These are phyloP conservation scores for Psephotus haematonotus DNA, from an alignment of 2,113 vertebrate species.

Conservation along the genomic window DNA sequence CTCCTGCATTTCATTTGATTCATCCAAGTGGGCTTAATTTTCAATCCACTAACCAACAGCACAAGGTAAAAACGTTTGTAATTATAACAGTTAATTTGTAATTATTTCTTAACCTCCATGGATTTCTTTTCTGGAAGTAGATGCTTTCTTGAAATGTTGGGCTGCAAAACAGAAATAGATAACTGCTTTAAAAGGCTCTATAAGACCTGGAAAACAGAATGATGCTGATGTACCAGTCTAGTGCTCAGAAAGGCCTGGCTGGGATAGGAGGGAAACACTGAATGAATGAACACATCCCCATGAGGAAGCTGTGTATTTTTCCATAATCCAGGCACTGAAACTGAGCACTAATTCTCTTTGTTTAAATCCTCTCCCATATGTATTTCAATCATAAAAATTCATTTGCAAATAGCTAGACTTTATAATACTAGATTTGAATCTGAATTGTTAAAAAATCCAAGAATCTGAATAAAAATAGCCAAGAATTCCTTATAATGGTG, in stretches of 20 bases:
- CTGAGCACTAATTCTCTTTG: not conserved
- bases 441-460: not conserved
- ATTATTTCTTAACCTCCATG: not conserved
- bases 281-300: not conserved
- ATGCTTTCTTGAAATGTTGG: not conserved
- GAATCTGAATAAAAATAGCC: not conserved
- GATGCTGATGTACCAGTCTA: not conserved
- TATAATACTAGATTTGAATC: not conserved
- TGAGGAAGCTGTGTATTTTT: not conserved
- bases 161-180: not conserved
- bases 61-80: conserved; percentile 1
- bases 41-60: not conserved
- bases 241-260: not conserved
- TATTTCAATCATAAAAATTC: not conserved
- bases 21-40: not conserved
- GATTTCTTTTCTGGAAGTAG: not conserved
- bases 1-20: not conserved
- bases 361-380: not conserved
- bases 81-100: not conserved
- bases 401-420: not conserved
- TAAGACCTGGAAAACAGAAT: not conserved
- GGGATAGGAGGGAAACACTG: not conserved
- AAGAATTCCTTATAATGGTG: not conserved
- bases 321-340: not conserved
- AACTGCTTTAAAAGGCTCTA: not conserved